Base-by-base conservation (phyloP, 2,888 invertebrate species). In the Dolichopus griseipennis region DNA sequence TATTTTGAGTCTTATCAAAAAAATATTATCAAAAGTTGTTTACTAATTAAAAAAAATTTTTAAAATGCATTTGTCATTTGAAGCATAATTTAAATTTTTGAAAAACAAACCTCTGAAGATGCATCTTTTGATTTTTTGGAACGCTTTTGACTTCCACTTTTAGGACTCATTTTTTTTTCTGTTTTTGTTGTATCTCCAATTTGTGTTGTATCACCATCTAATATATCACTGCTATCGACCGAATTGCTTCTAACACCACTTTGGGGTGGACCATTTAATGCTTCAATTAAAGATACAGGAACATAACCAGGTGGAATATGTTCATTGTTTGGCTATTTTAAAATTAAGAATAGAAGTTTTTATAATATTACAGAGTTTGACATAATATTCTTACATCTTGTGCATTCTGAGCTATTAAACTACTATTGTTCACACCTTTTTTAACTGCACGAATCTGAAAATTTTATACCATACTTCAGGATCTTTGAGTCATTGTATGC, bases 201-300 rank as follows among this genome's bases (percentile, higher is more conserved):
- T 79, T 84, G 84, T 12, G 82, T 82, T 9, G 86, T 84, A 68
- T 75, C 76, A 2, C 87, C 85, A 75, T 89, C 90, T 37, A 87
- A 88, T 72, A 89, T 88, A 61, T 84, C 78, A 67, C 77, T 67
- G 78, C 77, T 72, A 85, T 84, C 66, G 85, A 85, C 52, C 3
- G 73, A 73, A 69, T 75, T 76, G 33, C 74, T 70, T 6, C 78
- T 74, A 18, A 74, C 74, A 67, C 77, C 75, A 70, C 76, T 78
- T 66, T 79, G 79, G 18, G 81, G 90, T 9, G 95, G 96, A 0
- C 97, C 97, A 83, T 97, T 97, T 67, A 97, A 84, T 5, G 97
- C 97, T 83, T 97, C 97, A 73, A 97, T 92, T 67, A 97, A 84
- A 0, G 97, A 93, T 67, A 97, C 93, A 37, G 95, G 90, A 83